Evolutionary conservation across 2,797 vertebrate species (phyloP), one percentile per base, ranked within the genome.

Genomic region (Okamejei kenojei): DNA sequence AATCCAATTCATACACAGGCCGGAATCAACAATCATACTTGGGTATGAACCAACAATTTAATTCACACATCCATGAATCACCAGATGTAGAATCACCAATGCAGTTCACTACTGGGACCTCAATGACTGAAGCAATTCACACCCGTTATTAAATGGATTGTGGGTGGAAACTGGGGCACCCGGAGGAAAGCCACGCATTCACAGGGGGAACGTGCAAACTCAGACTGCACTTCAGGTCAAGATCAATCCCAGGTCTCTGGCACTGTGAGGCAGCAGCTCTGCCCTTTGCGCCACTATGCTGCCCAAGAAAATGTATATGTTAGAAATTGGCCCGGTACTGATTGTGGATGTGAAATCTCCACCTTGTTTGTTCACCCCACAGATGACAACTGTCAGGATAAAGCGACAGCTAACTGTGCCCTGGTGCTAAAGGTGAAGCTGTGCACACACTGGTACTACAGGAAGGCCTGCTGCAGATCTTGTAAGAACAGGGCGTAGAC

Each of bases 391-490:
- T 97, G 97, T 94, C 96, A 97, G 93, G 98, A 98, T 95, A 98
- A 97, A 94, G 95, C 93, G 0, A 97, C 96, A 0, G 97, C 97
- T 61, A 98, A 97, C 96, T 97, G 97, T 0, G 95, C 95, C 84
- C 95, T 97, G 94, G 97, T 98, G 90, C 95, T 97, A 38, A 97
- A 97, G 95, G 96, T 98, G 95, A 98, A 98, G 94, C 96, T 97
- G 94, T 97, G 97, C 86, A 97, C 97, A 1, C 97, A 97, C 82
- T 97, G 97, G 97, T 97, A 97, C 96, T 97, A 97, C 95, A 97
- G 97, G 93, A 98, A 97, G 94, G 97, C 97, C 95, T 97, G 97
- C 96, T 98, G 97, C 95, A 94, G 95, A 94, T 96, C 97, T 3
- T 98, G 98, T 84, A 96, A 94, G 82, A 96, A 96, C 13, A 96